Percentiles rank a stretch among this genome's conserved stretches.
phyloP scores from a whole-genome alignment of 2,113 vertebrate genomes.

The Platycercus adscitus region DNA sequence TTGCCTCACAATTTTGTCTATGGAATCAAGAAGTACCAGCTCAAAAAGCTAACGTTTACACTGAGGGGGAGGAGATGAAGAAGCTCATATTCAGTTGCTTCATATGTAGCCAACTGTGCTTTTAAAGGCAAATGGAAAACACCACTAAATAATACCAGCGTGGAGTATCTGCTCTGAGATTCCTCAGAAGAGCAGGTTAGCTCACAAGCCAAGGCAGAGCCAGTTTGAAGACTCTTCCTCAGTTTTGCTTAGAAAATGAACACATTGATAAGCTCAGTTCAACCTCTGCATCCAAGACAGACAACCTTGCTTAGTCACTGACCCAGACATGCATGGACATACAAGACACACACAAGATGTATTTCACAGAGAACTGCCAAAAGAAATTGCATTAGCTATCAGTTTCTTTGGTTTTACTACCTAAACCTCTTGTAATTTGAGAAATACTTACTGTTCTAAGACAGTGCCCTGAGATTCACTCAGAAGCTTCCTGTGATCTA shows the following conservation, averaged over 20 bases:
- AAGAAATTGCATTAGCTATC: not conserved
- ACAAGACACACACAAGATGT: rapidly evolving
- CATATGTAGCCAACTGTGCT: not conserved
- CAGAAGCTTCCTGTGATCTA: not conserved
- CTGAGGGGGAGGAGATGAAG: not conserved
- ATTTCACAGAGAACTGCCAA: not conserved
- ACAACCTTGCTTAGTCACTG: not conserved
- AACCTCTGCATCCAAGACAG: not conserved
- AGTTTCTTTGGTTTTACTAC: not conserved
- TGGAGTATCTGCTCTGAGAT: not conserved
- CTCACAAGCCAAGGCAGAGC: not conserved
- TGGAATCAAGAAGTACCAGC: not conserved
- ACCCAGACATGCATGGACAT: not conserved
- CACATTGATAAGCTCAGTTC: not conserved
- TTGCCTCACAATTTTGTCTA: not conserved
- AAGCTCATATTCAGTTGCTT: not conserved
- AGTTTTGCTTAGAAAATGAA: not conserved
- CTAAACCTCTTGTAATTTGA: not conserved
- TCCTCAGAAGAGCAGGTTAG: not conserved
- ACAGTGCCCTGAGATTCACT: not conserved
- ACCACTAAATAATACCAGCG: not conserved
- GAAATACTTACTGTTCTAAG: not conserved
- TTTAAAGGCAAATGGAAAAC: not conserved
- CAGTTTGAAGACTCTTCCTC: not conserved
- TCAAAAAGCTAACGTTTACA: not conserved